Base-by-base conservation (phyloP, 2,113 vertebrate species). In the Ctenodactylus gundi region DNA sequence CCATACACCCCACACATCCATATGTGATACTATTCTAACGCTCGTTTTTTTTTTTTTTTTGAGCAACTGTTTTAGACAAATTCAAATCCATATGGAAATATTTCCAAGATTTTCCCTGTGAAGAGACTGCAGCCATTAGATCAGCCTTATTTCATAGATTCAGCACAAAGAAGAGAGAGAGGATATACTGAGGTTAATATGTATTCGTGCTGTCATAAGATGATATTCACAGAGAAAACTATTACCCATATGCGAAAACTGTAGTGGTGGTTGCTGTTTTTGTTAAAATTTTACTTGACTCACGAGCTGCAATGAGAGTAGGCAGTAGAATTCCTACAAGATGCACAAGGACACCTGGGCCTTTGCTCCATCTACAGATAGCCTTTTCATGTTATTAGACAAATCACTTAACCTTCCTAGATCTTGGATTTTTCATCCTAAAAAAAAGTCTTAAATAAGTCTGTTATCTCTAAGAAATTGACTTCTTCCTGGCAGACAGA, bases 391-490 rank as follows among this genome's bases (percentile, higher is more conserved):
- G 65, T 62, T 87, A 41, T 46, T 87, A 85, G 55, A 17, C 27
- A 95, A 91, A 88, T 87, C 51, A 27, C 72, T 95, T 94, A 95
- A 91, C 96, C 76, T 91, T 8, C 62, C 29, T 87, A 64, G 57
- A 81, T 90, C 65, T 94, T 93, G 77, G 58, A 80, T 76, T 51
- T 17, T 23, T 86, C 64, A 62, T 62, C 51, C 57, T 91, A 92
- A 86, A 95, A 81, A 93, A 23, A 44, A 86, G 64, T 89, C 64
- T 92, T 82, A 90, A 88, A 53, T 82, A 83, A 85, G n/a, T 84
- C 86, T 86, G 90, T 93, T 95, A 96, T 96, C 95, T 97, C 75
- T 93, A 82, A 94, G 84, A 95, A 92, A 94, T 88, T 88, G 92
- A 96, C 85, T 94, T 20, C 77, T 93, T 96, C 75, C 41, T 96